A percentile compares a stretch with the other conserved stretches of the same genome.
phyloP scores from a whole-genome alignment of 2,113 vertebrate genomes.

The Helogale parvula region DNA sequence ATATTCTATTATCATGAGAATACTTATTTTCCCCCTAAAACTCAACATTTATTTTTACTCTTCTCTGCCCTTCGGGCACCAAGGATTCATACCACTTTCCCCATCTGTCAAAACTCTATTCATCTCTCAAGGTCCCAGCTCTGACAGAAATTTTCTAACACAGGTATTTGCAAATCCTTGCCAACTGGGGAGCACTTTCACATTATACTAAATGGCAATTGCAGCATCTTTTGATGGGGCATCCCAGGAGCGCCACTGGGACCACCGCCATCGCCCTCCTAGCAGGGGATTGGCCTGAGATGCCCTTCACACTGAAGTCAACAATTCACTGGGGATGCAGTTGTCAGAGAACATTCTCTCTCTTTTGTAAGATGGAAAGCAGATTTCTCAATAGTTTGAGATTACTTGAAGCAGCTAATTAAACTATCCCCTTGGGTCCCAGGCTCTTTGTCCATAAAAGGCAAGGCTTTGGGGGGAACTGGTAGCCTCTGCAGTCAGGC shows the following conservation, averaged over 20 bases:
- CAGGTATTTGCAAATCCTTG: background rate
- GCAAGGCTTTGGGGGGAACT: conserved; percentile 13
- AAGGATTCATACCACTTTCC: conserved; percentile 23
- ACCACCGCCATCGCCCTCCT: too few species aligned
- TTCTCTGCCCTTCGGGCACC: background rate
- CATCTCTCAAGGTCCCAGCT: background rate
- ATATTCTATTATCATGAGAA: background rate
- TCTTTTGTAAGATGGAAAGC: background rate
- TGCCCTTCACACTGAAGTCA: background rate
- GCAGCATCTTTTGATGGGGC: background rate
- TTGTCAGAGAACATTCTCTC: background rate
- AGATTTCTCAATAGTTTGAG: background rate
- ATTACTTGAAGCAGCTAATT: conserved; percentile 27
- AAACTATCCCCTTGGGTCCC: background rate
- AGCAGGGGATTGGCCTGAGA: background rate
- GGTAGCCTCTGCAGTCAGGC: background rate
- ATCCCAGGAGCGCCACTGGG: background rate
- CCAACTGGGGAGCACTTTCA: background rate
- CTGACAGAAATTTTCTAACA: background rate
- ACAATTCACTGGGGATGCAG: background rate
- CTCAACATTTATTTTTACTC: background rate
- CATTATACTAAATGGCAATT: background rate
- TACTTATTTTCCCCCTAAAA: background rate
- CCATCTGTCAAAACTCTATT: conserved; percentile 39
- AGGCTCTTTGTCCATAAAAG: conserved; percentile 51